These are phyloP conservation scores for Cisticola juncidis DNA, from an alignment of 2,113 vertebrate species.

Conservation along the genomic window DNA sequence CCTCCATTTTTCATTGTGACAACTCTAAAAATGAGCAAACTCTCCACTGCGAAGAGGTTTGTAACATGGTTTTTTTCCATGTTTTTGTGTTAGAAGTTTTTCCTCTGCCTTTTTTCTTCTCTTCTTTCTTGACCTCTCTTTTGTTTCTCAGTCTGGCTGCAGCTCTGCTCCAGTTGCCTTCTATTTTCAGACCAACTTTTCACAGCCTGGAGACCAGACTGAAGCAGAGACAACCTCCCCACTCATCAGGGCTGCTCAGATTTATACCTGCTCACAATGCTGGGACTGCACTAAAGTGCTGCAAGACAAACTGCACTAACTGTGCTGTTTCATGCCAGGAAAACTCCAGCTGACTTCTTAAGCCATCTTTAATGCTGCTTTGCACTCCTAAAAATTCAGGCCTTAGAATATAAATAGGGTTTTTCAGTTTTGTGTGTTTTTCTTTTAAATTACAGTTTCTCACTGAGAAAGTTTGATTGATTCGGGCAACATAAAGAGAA, in stretches of 20 bases:
- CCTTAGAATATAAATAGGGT: not conserved
- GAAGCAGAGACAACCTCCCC: not conserved
- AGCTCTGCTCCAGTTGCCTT: not conserved
- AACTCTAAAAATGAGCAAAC: not conserved
- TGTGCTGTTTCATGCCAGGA: not conserved
- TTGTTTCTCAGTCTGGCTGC: not conserved
- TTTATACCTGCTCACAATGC: not conserved
- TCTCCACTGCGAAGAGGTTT: not conserved
- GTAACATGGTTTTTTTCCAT: rapidly evolving
- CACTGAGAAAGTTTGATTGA: conserved; percentile 6
- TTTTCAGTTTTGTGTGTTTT: not conserved
- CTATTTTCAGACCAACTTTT: not conserved
- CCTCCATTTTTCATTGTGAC: not conserved
- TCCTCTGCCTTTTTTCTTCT: not conserved
- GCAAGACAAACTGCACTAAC: not conserved
- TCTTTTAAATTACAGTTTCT: not conserved
- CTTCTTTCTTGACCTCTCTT: not conserved
- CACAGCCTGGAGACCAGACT: not conserved
- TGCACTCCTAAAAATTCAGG: not conserved
- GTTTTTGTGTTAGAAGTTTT: not conserved
- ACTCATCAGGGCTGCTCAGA: not conserved
- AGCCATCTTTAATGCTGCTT: not conserved
- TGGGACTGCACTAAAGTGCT: not conserved
- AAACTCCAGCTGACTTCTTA: not conserved
- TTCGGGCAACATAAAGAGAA: not conserved